These are phyloP conservation scores for Prunella strophiata DNA, from an alignment of 2,797 vertebrate genomes.

Conservation along the genomic window DNA sequence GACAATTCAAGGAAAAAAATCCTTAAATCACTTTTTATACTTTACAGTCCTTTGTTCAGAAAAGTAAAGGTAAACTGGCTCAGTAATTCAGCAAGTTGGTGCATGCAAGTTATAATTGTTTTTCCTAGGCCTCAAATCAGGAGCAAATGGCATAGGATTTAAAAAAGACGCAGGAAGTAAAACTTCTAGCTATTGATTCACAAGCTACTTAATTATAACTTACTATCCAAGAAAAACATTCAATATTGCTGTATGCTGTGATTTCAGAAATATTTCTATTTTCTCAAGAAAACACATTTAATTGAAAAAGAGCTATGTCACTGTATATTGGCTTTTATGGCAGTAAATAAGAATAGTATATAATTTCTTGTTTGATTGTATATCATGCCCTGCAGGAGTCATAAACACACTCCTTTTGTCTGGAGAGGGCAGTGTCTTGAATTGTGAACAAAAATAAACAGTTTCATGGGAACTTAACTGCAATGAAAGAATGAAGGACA, in stretches of 20 bases:
- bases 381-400: neutral
- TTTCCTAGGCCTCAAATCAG: neutral
- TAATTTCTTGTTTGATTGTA: neutral
- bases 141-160: neutral
- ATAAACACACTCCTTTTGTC: neutral
- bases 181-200: constrained; percentile 12
- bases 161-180: neutral
- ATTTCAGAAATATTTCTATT: neutral
- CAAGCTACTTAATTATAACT: neutral
- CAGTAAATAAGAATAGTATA: neutral
- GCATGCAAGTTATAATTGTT: neutral
- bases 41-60: neutral
- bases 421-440: neutral
- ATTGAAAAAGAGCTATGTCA: neutral
- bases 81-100: neutral
- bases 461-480: neutral
- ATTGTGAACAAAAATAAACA: neutral
- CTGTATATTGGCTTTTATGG: neutral
- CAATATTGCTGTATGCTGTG: neutral
- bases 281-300: constrained; percentile 16
- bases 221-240: neutral
- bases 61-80: neutral
- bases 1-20: neutral
- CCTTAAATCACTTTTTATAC: neutral
- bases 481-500: neutral